phyloP scores from a whole-genome alignment of 2,113 vertebrate species.

The Apodemus speciosus region DNA sequence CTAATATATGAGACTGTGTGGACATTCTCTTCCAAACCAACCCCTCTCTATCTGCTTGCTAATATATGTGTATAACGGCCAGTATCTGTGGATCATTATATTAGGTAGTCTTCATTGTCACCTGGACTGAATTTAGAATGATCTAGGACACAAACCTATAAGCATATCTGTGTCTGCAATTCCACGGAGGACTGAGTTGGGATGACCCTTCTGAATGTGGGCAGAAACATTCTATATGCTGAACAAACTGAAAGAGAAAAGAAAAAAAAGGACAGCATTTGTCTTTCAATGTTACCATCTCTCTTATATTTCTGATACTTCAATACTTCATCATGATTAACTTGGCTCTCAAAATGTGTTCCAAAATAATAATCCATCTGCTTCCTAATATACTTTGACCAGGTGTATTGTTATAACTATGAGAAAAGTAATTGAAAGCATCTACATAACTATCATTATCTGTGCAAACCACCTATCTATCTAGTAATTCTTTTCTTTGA shows the following conservation, averaged over 20 bases:
- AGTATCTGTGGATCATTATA: background rate
- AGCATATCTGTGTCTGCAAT: background rate
- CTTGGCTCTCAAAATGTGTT: background rate
- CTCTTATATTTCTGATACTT: background rate
- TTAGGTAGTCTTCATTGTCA: background rate
- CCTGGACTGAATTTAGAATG: background rate
- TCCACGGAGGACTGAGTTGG: background rate
- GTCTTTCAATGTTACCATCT: background rate
- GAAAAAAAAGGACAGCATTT: too few relatives aligned
- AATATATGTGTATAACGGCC: background rate
- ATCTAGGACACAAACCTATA: background rate
- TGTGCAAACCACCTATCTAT: background rate
- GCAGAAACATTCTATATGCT: background rate
- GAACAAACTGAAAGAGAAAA: background rate
- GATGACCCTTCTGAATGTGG: background rate
- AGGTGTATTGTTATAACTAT: background rate
- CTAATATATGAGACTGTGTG: background rate
- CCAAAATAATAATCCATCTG: background rate
- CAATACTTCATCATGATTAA: background rate
- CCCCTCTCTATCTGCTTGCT: background rate
- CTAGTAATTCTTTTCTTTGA: background rate
- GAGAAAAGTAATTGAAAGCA: background rate
- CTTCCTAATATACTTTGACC: background rate
- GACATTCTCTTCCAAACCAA: background rate
- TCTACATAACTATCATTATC: background rate